phyloP scores from a whole-genome alignment of 1,140 invertebrate species.

The Drosophila lowei region DNA sequence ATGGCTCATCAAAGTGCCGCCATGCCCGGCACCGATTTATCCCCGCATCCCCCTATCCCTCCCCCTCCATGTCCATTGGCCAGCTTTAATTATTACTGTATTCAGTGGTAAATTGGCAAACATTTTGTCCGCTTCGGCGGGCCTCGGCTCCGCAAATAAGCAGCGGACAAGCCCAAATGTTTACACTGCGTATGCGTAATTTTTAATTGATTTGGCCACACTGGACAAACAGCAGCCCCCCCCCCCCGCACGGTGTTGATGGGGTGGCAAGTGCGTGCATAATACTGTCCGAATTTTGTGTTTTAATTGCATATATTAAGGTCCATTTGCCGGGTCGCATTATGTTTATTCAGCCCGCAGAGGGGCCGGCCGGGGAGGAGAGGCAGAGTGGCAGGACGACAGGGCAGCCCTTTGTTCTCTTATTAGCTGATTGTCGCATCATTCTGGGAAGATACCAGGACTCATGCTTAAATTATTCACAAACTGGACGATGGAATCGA shows the following conservation, averaged over 20 bases:
- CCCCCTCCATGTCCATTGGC: background rate
- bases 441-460: background rate
- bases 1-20: conserved; percentile 21
- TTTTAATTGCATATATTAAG: conserved; percentile 74
- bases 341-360: conserved; percentile 51
- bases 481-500: background rate
- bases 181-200: conserved; percentile 77
- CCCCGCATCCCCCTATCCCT: too few species aligned
- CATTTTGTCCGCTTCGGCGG: background rate
- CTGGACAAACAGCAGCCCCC: conserved; percentile 50
- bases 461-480: background rate
- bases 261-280: conserved; percentile 25
- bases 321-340: conserved; percentile 45
- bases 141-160: conserved; percentile 41
- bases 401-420: background rate
- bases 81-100: conserved; percentile 3
- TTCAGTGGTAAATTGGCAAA: conserved; percentile 15
- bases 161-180: conserved; percentile 59
- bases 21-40: background rate
- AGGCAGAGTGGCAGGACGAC: too few species aligned
- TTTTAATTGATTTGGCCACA: conserved; percentile 79
- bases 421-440: background rate
- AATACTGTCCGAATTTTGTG: conserved; percentile 41
- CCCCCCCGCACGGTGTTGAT: background rate
- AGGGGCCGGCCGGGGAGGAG: background rate